These are phyloP conservation scores for Panthera leo DNA, from an alignment of 2,113 vertebrate genomes.

Conservation along the genomic window DNA sequence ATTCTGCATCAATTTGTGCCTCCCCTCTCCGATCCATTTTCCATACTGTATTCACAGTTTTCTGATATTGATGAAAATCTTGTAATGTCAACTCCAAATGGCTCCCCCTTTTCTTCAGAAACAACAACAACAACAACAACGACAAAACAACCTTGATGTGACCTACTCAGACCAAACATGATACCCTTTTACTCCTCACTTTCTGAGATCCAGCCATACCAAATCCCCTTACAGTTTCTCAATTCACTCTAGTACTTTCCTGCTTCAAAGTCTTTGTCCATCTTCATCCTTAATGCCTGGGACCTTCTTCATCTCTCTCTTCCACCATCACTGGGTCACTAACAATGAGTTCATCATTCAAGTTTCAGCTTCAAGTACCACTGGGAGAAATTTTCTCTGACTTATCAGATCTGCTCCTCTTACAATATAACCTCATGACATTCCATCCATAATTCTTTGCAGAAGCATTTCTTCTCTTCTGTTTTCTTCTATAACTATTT, in stretches of 20 bases:
- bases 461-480: not conserved
- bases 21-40: not conserved
- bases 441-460: not conserved
- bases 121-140: too few species aligned
- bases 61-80: not conserved
- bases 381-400: not conserved
- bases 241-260: not conserved
- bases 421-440: not conserved
- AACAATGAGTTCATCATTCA: not conserved
- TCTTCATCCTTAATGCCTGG: not conserved
- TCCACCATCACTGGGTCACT: not conserved
- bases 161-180: not conserved
- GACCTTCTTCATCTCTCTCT: not conserved
- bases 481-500: not conserved
- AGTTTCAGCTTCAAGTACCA: not conserved
- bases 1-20: rapidly evolving
- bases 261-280: not conserved
- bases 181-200: not conserved
- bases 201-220: not conserved
- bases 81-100: not conserved
- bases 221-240: not conserved
- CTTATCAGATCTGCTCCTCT: not conserved
- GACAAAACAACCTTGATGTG: not conserved
- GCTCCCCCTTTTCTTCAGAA: not conserved
- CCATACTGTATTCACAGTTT: not conserved